phyloP scores from a whole-genome alignment of 2,113 vertebrate genomes.

The Sebastes fasciatus region DNA sequence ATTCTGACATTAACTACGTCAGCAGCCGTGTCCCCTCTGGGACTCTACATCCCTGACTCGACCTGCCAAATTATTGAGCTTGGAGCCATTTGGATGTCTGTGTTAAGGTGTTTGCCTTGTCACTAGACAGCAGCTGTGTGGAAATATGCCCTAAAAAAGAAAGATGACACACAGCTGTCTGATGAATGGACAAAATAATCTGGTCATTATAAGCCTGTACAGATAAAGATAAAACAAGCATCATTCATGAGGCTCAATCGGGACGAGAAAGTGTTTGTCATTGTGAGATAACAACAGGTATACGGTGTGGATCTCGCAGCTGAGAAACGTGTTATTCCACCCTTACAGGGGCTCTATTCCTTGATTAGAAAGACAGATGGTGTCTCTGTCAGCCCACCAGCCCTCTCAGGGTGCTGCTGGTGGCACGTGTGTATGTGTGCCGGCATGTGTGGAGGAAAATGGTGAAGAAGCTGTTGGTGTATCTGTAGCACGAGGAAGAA shows the following conservation, averaged over 20 bases:
- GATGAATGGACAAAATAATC: constrained; percentile 26
- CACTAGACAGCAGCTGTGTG: constrained; percentile 23
- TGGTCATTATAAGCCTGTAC: background rate
- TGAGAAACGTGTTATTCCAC: constrained; percentile 42
- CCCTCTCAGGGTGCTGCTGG: constrained; percentile 50
- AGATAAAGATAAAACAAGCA: constrained; percentile 14
- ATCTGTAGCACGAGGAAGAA: constrained; percentile 13
- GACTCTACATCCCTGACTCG: constrained; percentile 42
- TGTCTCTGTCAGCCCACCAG: constrained; percentile 48
- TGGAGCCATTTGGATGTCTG: constrained; percentile 38
- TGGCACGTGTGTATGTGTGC: background rate
- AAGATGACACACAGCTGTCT: constrained; percentile 30
- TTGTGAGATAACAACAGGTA: constrained; percentile 55
- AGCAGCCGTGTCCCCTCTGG: constrained; percentile 2
- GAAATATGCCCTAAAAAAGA: background rate
- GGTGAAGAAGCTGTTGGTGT: constrained; percentile 25
- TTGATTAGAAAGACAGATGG: constrained; percentile 75
- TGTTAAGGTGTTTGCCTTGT: constrained; percentile 11
- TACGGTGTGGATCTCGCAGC: background rate
- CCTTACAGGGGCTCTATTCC: constrained; percentile 44
- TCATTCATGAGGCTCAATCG: constrained; percentile 19
- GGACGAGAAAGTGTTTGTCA: background rate
- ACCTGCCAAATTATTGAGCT: constrained; percentile 46
- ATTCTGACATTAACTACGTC: constrained; percentile 53
- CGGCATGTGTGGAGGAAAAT: background rate